Evolutionary conservation across 2,888 invertebrate species (phyloP).

Genomic region (Trachelus tabidus): DNA sequence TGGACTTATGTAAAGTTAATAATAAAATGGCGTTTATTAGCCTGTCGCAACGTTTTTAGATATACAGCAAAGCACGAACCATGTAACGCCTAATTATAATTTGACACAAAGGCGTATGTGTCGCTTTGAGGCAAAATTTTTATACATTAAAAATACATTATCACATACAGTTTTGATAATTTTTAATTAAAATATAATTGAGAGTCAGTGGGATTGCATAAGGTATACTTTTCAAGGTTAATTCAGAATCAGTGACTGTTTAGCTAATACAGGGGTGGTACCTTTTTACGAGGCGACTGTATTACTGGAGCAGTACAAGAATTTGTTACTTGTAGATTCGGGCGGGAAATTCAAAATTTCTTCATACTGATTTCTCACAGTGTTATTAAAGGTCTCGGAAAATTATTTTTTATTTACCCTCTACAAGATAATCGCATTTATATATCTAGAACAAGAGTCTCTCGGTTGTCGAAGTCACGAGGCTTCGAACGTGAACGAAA

Average conservation of each 20-base stretch:
- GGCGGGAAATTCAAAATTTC: no score
- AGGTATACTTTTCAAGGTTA: neutral
- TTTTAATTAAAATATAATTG: no score
- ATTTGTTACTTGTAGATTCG: neutral
- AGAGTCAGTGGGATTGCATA: no score
- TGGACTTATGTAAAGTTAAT: neutral
- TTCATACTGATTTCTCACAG: no score
- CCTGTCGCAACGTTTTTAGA: neutral
- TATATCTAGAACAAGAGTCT: neutral
- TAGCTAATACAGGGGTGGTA: neutral
- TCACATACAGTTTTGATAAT: no score
- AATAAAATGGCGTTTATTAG: neutral
- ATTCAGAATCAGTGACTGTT: neutral
- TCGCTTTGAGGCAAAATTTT: neutral
- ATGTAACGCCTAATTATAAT: neutral
- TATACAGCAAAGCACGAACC: neutral
- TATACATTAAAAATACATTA: no score
- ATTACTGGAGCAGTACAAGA: neutral
- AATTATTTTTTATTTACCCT: no score
- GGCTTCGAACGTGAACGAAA: slow-evolving; percentile 52
- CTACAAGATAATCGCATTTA: no score
- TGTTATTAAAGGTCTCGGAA: no score
- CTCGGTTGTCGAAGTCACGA: slow-evolving; percentile 41
- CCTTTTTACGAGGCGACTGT: neutral
- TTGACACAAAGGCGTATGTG: neutral